Percentiles rank a stretch among this genome's conserved stretches.
These are phyloP conservation scores for Erebia aethiops DNA, from an alignment of 2,888 invertebrate genomes.

Conservation along the genomic window DNA sequence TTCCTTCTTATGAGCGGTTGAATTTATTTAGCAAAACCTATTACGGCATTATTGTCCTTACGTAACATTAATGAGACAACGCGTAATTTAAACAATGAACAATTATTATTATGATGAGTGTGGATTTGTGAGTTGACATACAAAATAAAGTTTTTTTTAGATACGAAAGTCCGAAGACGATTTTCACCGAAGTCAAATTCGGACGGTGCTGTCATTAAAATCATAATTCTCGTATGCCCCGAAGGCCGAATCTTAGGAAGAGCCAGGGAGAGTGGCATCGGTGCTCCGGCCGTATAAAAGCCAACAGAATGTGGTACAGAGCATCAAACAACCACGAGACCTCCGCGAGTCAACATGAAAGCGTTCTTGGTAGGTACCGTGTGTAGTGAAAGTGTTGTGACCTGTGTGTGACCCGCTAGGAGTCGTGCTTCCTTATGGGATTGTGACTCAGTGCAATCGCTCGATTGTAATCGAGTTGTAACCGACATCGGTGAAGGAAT, in stretches of 20 bases:
- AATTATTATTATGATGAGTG: constrained; percentile 17
- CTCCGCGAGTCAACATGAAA: constrained; percentile 82
- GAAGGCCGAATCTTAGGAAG: constrained; percentile 82
- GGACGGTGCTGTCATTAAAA: constrained; percentile 77
- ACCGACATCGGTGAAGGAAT: constrained; percentile 28
- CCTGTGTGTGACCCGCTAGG: constrained; percentile 66
- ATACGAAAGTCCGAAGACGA: constrained; percentile 68
- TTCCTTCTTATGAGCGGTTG: constrained; percentile 15
- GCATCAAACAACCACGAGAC: constrained; percentile 79
- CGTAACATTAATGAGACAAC: constrained; percentile 15
- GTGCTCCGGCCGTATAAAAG: constrained; percentile 72
- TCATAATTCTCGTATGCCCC: constrained; percentile 80
- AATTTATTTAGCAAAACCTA: constrained; percentile 20
- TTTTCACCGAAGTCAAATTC: constrained; percentile 79
- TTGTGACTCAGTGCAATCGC: constrained; percentile 58
- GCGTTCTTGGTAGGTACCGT: constrained; percentile 82
- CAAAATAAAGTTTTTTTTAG: constrained; percentile 20
- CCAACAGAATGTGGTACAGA: constrained; percentile 63
- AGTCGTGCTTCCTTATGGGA: constrained; percentile 63
- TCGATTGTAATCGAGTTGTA: constrained; percentile 21
- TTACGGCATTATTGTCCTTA: constrained; percentile 23
- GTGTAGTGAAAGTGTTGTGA: constrained; percentile 81
- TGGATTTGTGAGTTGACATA: constrained; percentile 22
- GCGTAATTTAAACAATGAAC: constrained; percentile 26
- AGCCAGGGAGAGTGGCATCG: constrained; percentile 79